A percentile compares a stretch with the other conserved stretches of the same genome.
Conservation (phyloP, 53 echinoderm and acorn worm genomes). For the Apostichopus leukothele region DNA sequence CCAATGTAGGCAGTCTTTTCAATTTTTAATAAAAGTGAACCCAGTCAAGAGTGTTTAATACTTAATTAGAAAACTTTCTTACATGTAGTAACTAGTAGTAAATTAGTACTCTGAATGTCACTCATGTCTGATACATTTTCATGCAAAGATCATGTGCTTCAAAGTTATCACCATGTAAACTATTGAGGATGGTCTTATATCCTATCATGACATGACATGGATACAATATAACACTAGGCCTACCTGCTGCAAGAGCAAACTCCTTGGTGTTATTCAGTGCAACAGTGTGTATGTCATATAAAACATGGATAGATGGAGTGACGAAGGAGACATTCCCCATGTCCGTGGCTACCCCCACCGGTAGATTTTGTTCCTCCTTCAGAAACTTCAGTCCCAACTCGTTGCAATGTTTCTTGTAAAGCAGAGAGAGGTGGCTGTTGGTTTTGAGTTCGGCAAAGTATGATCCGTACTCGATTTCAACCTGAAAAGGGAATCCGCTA, state of each 20-base stretch:
- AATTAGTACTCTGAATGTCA: too few species aligned
- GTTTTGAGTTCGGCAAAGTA: slow-evolving; percentile 71
- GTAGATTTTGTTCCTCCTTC: neutral
- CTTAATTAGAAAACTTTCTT: too few species aligned
- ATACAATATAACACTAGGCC: too few species aligned
- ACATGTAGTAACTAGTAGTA: too few species aligned
- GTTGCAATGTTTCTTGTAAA: slow-evolving; percentile 74
- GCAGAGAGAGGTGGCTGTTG: slow-evolving; percentile 57
- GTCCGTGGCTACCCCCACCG: slow-evolving; percentile 68
- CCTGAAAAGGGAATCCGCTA: neutral
- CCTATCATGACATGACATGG: too few species aligned
- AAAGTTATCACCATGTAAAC: too few species aligned
- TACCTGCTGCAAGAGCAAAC: slow-evolving; percentile 80
- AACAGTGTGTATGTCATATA: slow-evolving; percentile 75
- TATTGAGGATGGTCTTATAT: too few species aligned
- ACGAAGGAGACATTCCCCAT: slow-evolving; percentile 87
- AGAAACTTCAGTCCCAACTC: slow-evolving; percentile 59
- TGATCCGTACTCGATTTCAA: neutral
- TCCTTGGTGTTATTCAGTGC: slow-evolving; percentile 60
- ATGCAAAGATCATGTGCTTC: too few species aligned
- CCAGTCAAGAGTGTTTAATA: too few species aligned
- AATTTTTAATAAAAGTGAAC: too few species aligned
- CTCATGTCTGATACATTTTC: too few species aligned
- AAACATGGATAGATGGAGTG: slow-evolving; percentile 81
- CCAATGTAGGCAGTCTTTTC: too few species aligned